Base-by-base conservation (phyloP, 2,797 vertebrate genomes). In the Neomorphus geoffroyi region DNA sequence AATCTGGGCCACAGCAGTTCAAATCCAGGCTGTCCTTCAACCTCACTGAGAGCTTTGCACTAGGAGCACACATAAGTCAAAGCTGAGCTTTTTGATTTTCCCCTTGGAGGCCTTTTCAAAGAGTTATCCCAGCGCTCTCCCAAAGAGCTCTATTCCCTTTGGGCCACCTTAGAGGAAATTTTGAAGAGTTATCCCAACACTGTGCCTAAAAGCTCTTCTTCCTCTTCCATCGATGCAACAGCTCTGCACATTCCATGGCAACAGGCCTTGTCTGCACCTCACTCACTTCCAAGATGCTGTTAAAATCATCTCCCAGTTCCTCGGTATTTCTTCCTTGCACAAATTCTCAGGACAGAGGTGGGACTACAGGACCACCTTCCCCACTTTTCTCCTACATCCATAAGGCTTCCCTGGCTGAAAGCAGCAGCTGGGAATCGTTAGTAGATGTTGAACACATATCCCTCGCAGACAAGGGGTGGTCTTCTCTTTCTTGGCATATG, bases 341-440 rank as follows among this genome's bases (percentile, higher is more conserved):
- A 73, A 8, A 69, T 43, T 58, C 66, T 39, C 23, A 66, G 41
- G 14, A 28, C 48, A 67, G 64, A 67, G 37, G 19, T 23, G 15
- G 69, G 43, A 65, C 13, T 54, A 14, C 19, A 81, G 58, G 39
- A 53, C 21, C 37, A 67, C 32, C 51, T 79, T 90, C 39, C 21
- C 35, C 43, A 62, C 7, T 27, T 50, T 75, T 80, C 22, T 9
- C 51, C 22, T 37, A 1, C 3, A 71, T 17, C 60, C 77, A 60
- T 0, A 0, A 89, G 62, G 17, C 50, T 85, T 85, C 17, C 48
- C 48, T 53, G 62, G 56, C 65, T 0, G 0, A 57, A 19, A 54
- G 12, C 65, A 86, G 50, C 70, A 74, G 26, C 67, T 95, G 90
- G 69, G 60, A 87, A 54, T n/a, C 27, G 57, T 92, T 77, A 41